A percentile compares a stretch with the other conserved stretches of the same genome.
Conservation (phyloP, 2,888 invertebrate genomes). For the Pimpla rufipes region DNA sequence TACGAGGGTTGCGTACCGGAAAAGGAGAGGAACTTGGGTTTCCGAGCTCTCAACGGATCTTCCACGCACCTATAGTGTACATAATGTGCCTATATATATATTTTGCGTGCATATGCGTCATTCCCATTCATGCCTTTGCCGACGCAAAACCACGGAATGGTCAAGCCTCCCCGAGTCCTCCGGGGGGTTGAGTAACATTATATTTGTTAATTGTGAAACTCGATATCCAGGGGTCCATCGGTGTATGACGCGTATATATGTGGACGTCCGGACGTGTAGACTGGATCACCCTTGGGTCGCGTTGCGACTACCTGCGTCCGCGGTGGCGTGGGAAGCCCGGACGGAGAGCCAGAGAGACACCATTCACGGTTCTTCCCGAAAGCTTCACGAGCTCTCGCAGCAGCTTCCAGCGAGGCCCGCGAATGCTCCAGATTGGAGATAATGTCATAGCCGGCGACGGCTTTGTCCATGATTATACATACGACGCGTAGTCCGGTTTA, state of each 20-base stretch:
- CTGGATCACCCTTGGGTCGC: constrained; percentile 34
- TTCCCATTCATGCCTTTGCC: constrained; percentile 54
- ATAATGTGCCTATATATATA: neutral
- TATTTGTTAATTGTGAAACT: constrained; percentile 85
- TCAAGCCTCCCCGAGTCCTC: constrained; percentile 75
- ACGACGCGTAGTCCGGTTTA: constrained; percentile 25
- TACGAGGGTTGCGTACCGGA: constrained; percentile 34
- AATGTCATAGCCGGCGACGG: constrained; percentile 61
- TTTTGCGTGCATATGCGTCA: constrained; percentile 16
- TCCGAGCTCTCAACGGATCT: constrained; percentile 16
- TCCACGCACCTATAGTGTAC: neutral
- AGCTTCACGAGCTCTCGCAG: constrained; percentile 17
- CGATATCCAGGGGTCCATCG: constrained; percentile 72
- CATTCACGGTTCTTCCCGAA: constrained; percentile 44
- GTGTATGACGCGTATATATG: constrained; percentile 21
- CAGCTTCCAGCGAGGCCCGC: constrained; percentile 22
- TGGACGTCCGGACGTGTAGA: neutral
- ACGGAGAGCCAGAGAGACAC: constrained; percentile 18
- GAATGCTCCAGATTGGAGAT: constrained; percentile 71
- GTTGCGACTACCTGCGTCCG: constrained; percentile 55
- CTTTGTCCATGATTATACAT: constrained; percentile 27
- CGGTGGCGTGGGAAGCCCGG: constrained; percentile 64
- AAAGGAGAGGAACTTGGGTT: constrained; percentile 49
- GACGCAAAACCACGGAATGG: constrained; percentile 70
- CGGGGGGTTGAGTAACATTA: constrained; percentile 81